Evolutionary conservation across 2,888 invertebrate genomes (phyloP), one percentile per base, ranked within the genome.

Genomic region (Aporophyla lueneburgensis): DNA sequence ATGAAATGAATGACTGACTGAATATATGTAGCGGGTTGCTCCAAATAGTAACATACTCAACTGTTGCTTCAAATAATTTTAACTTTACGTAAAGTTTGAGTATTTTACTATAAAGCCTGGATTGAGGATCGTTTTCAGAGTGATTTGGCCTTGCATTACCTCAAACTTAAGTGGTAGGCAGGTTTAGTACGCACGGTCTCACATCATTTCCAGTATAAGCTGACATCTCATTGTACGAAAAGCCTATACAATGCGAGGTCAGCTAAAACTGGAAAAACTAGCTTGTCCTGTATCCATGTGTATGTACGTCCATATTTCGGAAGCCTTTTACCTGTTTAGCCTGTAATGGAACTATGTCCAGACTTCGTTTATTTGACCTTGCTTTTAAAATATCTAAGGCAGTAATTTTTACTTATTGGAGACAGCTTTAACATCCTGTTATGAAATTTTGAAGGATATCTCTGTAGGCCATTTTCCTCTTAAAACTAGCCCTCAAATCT

Each of bases 1-100:
- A 73, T 56, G 54, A 76, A 77, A 74, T 54, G 78, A 80, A 82
- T 76, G 66, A 71, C 65, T 69, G 81, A 78, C 71, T 87, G 81
- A 89, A 87, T 88, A 83, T 87, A 82, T 81, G 81, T 91, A 90
- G 91, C 90, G 88, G 89, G 86, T 86, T 82, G 70, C 83, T 71
- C 5, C 49, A 24, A 80, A 84, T 78, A 83, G 82, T 80, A 74
- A 71, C 58, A n/a, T 80, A 80, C 80, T 79, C 81, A 74, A 82
- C 66, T 69, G 63, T 78, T 63, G 85, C 88, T 81, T 88, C 72
- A 78, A 87, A 85, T 71, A 79, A 74, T 83, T 85, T 82, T 76
- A 80, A 81, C 61, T 83, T 74, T 81, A 79, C 81, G 78, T 83
- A 83, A 80, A 73, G 58, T 81, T 81, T 74, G 80, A 78, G 83